Evolutionary conservation across 2,113 vertebrate species (phyloP), one percentile per base, ranked within the genome.

Genomic region (Ictalurus punctatus): DNA sequence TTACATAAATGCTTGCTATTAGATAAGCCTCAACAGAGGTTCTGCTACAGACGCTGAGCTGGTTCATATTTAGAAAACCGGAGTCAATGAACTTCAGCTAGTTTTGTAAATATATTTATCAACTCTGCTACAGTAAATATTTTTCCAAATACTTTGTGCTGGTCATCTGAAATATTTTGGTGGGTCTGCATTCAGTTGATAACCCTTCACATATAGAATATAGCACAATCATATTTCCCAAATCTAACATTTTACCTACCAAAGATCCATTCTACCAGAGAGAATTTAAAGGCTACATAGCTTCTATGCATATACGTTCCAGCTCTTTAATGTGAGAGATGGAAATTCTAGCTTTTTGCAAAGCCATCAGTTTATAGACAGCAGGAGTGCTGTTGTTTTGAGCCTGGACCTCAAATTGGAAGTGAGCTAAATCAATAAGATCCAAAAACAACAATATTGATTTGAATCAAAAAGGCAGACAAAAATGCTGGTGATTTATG

Each of bases 381-480:
- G 17, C 44, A 25, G 54, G 37, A 88, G 69, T 44, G 52, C 13
- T 61, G 67, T 84, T 65, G 23, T 74, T 69, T 21, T 59, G 34
- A 81, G 52, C 37, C 61, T n/a, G 30, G 19, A 52, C 6, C 34
- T 56, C 34, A 61, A 52, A 81, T 40, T 56, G 17, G 59, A 79
- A 65, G 58, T 52, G 71, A 85, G 59, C 12, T 59, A 40, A 80
- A 69, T 85, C 88, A 56, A 80, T 79, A 78, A 76, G 59, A 74
- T 83, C 78, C 84, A 63, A 83, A 76, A 84, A 56, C 54, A 80
- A 81, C 67, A 65, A 87, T 34, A 52, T 56, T 40, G 69, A 82
- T 84, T 84, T 84, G 1, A 52, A 48, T 84, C 37, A 65, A 48
- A 84, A 65, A 65, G 83, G 23, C 25, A 48, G 83, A 84, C 83